Evolutionary conservation across 1,140 invertebrate species (phyloP).

Genomic region (Agraylea sexmaculata): DNA sequence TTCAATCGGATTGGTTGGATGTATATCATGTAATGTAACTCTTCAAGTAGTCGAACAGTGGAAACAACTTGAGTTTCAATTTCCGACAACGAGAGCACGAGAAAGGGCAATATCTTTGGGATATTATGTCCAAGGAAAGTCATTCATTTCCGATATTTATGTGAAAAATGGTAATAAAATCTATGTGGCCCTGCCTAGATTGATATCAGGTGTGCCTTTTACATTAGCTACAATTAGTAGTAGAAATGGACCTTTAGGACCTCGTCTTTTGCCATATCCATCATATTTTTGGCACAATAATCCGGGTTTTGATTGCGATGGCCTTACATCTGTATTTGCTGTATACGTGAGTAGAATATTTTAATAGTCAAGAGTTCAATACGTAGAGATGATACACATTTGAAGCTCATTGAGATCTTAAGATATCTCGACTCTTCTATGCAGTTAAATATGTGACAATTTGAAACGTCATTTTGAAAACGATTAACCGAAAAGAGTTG

Average conservation of each 20-base stretch:
- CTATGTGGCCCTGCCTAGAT: slow-evolving; percentile 51
- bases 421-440: too few relatives aligned
- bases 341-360: slow-evolving; percentile 35
- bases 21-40: too few relatives aligned
- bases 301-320: slow-evolving; percentile 23
- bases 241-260: slow-evolving; percentile 30
- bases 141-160: background rate
- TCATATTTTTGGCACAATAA: slow-evolving; percentile 24
- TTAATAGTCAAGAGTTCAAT: too few relatives aligned
- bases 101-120: background rate
- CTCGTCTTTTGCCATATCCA: slow-evolving; percentile 38
- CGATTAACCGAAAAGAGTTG: too few relatives aligned
- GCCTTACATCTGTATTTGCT: slow-evolving; percentile 33
- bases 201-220: slow-evolving; percentile 46
- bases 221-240: slow-evolving; percentile 41
- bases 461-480: too few relatives aligned
- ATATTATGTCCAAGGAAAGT: background rate
- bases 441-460: too few relatives aligned
- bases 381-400: too few relatives aligned
- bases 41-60: background rate
- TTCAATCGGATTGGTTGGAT: too few relatives aligned
- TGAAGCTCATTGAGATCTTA: too few relatives aligned
- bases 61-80: slow-evolving; percentile 1
- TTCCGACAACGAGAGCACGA: background rate
- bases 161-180: slow-evolving; percentile 25